Percentiles rank a stretch among this genome's conserved stretches.
phyloP scores from a whole-genome alignment of 2,797 vertebrate genomes.

The Sebastes oblongus region DNA sequence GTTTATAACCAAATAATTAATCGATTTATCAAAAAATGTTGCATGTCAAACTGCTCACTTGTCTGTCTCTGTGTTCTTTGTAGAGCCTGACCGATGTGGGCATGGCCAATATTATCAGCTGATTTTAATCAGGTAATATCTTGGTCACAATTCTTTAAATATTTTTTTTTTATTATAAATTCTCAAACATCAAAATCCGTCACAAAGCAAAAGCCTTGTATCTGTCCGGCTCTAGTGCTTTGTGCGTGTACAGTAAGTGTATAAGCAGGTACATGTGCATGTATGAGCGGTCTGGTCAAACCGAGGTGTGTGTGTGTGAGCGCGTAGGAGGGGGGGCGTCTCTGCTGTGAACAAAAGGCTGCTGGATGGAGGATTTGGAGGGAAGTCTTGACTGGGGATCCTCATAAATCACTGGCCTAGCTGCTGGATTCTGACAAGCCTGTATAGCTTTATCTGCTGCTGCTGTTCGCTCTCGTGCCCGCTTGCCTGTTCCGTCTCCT shows the following conservation, averaged over 20 bases:
- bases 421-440: constrained; percentile 79
- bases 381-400: constrained; percentile 73
- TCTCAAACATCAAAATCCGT: not conserved
- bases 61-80: not conserved
- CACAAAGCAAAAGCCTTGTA: not conserved
- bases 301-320: constrained; percentile 2
- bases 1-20: not conserved
- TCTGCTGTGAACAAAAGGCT: constrained; percentile 69
- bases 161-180: not conserved
- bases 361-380: constrained; percentile 68
- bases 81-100: not conserved
- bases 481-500: constrained; percentile 58
- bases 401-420: constrained; percentile 80
- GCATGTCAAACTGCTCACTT: not conserved
- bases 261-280: not conserved
- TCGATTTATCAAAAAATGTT: not conserved
- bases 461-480: constrained; percentile 55
- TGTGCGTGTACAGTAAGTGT: not conserved
- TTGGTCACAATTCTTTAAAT: no score
- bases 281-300: constrained; percentile 45
- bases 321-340: not conserved
- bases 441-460: constrained; percentile 75
- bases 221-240: not conserved
- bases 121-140: not conserved
- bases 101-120: not conserved